Conservation (phyloP, 2,113 vertebrate species). For the Stegastes partitus region DNA sequence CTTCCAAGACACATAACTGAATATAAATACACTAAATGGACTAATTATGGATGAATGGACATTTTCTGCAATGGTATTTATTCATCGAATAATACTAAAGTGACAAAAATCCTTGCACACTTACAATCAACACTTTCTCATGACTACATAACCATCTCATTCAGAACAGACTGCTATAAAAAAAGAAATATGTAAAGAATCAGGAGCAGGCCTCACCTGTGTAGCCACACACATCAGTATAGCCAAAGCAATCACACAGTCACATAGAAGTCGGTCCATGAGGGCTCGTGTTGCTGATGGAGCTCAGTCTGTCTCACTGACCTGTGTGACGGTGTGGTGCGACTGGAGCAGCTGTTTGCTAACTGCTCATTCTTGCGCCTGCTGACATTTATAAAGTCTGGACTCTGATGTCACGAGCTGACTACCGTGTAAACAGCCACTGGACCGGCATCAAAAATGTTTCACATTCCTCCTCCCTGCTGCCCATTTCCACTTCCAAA, state of each 20-base stretch:
- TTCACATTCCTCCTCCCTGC: slow-evolving; percentile 85
- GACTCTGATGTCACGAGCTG: slow-evolving; percentile 85
- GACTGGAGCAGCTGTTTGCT: slow-evolving; percentile 67
- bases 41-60: not conserved
- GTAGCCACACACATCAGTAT: slow-evolving; percentile 77
- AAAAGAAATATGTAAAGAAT: too few relatives aligned
- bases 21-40: not conserved
- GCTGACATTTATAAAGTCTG: slow-evolving; percentile 85
- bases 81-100: not conserved
- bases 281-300: slow-evolving; percentile 46
- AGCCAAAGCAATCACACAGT: slow-evolving; percentile 55
- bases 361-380: slow-evolving; percentile 65
- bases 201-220: slow-evolving; percentile 77
- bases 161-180: not conserved
- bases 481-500: slow-evolving; percentile 79
- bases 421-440: slow-evolving; percentile 84
- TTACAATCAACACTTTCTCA: not conserved
- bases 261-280: slow-evolving; percentile 75
- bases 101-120: not conserved
- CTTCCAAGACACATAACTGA: not conserved
- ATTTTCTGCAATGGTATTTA: not conserved
- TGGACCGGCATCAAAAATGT: slow-evolving; percentile 83
- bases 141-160: not conserved
- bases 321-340: slow-evolving; percentile 54
- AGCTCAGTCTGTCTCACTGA: slow-evolving; percentile 50